phyloP scores from a whole-genome alignment of 2,113 vertebrate species.

The Holacanthus passer region DNA sequence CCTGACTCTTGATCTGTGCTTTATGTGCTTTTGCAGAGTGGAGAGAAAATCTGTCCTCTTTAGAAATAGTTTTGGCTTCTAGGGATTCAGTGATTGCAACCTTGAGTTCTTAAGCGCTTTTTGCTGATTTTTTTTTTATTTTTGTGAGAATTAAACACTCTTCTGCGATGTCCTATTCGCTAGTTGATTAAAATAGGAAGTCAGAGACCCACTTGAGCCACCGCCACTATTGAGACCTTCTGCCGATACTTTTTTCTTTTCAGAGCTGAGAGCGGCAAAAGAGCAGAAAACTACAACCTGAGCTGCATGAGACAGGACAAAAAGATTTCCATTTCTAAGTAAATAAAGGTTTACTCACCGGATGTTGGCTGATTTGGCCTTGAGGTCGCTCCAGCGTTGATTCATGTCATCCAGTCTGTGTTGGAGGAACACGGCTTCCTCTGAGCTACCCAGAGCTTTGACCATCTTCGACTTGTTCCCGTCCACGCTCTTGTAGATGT shows the following conservation, averaged over 20 bases:
- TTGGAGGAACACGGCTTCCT: conserved; percentile 94
- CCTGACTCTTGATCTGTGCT: not conserved
- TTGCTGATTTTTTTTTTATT: conserved; percentile 3
- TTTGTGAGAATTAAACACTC: not conserved
- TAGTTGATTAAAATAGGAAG: conserved; percentile 5
- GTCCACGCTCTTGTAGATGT: conserved; percentile 97
- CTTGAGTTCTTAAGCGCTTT: not conserved
- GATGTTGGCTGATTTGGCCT: conserved; percentile 94
- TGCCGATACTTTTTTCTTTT: conserved; percentile 2
- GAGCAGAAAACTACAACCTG: conserved; percentile 17
- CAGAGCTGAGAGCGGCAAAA: conserved; percentile 11
- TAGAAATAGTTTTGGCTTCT: not conserved
- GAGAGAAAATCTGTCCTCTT: not conserved
- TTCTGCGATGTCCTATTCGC: not conserved
- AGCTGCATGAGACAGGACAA: not conserved
- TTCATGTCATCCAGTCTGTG: conserved; percentile 98
- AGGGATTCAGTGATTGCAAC: not conserved
- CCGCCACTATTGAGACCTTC: not conserved
- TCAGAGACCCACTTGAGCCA: conserved; percentile 27
- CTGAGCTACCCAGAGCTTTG: conserved; percentile 94
- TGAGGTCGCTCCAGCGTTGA: conserved; percentile 97
- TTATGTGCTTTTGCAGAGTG: not conserved
- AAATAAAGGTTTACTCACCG: conserved; percentile 69
- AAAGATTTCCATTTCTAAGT: not conserved
- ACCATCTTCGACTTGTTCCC: conserved; percentile 97